A percentile compares a stretch with the other conserved stretches of the same genome.
These are phyloP conservation scores for Latrodectus elegans DNA, from an alignment of 2,888 invertebrate species.

Conservation along the genomic window DNA sequence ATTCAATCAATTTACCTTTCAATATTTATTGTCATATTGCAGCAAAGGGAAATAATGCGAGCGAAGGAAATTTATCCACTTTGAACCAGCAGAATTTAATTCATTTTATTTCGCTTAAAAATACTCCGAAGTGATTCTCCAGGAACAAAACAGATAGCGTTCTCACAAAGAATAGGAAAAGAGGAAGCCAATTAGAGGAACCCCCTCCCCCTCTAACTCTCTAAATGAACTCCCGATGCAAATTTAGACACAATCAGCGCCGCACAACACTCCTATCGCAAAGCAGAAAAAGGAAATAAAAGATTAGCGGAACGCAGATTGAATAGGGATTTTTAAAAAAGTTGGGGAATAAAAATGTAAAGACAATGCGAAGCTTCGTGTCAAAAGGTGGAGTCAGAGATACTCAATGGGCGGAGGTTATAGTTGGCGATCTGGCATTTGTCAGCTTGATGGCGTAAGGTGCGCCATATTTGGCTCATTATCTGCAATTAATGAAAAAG, in stretches of 20 bases:
- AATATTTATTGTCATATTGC: too few relatives aligned
- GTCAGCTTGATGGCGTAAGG: slow-evolving; percentile 23
- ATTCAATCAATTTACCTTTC: too few relatives aligned
- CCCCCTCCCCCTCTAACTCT: not conserved
- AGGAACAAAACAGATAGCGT: not conserved
- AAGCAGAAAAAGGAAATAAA: slow-evolving; percentile 17
- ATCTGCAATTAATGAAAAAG: not conserved
- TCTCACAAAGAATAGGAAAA: not conserved
- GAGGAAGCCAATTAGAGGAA: slow-evolving; percentile 13
- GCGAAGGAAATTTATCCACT: too few relatives aligned
- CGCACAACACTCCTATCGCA: not conserved
- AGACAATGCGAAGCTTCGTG: slow-evolving; percentile 33
- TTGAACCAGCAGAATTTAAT: not conserved
- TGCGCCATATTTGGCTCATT: slow-evolving; percentile 11
- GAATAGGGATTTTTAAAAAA: slow-evolving; percentile 35
- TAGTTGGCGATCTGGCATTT: slow-evolving; percentile 63
- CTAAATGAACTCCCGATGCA: slow-evolving; percentile 24
- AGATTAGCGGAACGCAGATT: slow-evolving; percentile 42
- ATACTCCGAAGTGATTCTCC: not conserved
- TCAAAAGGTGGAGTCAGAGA: slow-evolving; percentile 56
- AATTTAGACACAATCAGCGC: slow-evolving; percentile 7
- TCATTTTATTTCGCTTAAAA: not conserved
- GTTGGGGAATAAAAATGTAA: slow-evolving; percentile 28
- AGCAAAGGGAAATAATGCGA: not conserved
- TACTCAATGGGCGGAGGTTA: slow-evolving; percentile 62